Conservation (phyloP, 2,113 vertebrate genomes). For the Oreochromis niloticus region DNA sequence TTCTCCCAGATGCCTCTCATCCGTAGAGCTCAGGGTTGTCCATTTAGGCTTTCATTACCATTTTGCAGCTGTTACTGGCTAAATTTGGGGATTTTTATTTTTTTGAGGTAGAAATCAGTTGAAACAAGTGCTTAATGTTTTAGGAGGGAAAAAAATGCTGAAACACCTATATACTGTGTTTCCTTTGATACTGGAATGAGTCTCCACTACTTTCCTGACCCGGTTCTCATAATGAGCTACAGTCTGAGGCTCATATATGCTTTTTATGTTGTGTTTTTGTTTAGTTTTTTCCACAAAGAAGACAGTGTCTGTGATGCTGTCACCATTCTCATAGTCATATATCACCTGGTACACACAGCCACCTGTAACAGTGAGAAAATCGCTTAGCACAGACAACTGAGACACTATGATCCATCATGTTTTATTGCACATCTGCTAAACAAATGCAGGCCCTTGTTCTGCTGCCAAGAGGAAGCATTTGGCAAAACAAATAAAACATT, state of each 20-base stretch:
- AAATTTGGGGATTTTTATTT: background rate
- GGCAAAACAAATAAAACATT: background rate
- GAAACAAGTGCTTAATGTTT: background rate
- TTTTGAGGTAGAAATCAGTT: background rate
- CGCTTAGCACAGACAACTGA: background rate
- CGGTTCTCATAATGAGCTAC: background rate
- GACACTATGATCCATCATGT: background rate
- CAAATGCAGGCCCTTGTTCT: background rate
- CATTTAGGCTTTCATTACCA: background rate
- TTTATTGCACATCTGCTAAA: background rate
- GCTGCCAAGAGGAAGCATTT: background rate
- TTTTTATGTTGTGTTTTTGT: background rate
- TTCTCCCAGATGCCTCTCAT: background rate
- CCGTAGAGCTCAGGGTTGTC: background rate
- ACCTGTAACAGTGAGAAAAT: background rate
- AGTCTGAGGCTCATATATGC: slow-evolving; percentile 1
- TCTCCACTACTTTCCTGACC: background rate
- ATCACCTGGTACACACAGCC: slow-evolving; percentile 1
- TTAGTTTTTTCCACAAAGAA: slow-evolving; percentile 11
- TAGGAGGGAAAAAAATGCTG: background rate
- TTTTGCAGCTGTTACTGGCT: background rate
- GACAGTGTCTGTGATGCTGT: background rate
- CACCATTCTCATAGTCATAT: slow-evolving; percentile 2
- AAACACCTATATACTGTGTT: background rate
- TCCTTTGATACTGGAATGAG: background rate